These are phyloP conservation scores for Lucifuga dentata DNA, from an alignment of 2,113 vertebrate genomes.

Conservation along the genomic window DNA sequence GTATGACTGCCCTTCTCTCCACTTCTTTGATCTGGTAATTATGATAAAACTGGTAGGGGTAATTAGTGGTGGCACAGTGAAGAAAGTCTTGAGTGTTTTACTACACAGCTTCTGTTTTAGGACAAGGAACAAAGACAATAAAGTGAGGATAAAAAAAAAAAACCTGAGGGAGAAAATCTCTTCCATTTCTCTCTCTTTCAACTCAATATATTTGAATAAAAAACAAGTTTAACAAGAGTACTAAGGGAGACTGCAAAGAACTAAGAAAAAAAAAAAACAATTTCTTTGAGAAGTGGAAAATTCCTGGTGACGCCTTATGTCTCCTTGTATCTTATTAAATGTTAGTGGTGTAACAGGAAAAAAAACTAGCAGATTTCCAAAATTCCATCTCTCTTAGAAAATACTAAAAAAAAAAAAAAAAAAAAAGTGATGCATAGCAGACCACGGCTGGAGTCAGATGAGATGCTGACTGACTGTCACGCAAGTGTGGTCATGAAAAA, in stretches of 20 bases:
- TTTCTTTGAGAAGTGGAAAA: too few species aligned
- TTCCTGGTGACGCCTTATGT: too few species aligned
- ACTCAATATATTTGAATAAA: slow-evolving; percentile 4
- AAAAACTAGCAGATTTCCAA: slow-evolving; percentile 25
- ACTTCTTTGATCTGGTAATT: slow-evolving; percentile 77
- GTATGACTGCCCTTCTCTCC: slow-evolving; percentile 66
- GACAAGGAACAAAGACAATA: slow-evolving; percentile 54
- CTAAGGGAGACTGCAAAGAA: background rate
- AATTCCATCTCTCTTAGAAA: slow-evolving; percentile 8
- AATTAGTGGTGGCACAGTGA: slow-evolving; percentile 59
- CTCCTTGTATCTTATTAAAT: too few species aligned
- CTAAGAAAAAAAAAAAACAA: too few species aligned
- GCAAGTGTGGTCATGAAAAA: too few species aligned
- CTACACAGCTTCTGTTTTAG: slow-evolving; percentile 62
- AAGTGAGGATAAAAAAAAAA: slow-evolving; percentile 35
- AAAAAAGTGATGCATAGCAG: slow-evolving; percentile 15
- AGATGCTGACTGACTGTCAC: background rate
- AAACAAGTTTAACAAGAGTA: background rate
- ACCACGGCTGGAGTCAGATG: slow-evolving; percentile 12
- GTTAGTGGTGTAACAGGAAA: too few species aligned
- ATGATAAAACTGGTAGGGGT: slow-evolving; percentile 65
- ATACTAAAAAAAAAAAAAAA: slow-evolving; percentile 16
- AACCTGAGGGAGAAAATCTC: background rate
- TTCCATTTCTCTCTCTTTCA: slow-evolving; percentile 21
- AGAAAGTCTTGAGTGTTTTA: slow-evolving; percentile 48